phyloP scores from a whole-genome alignment of 2,888 invertebrate species.

The Teleogryllus oceanicus region DNA sequence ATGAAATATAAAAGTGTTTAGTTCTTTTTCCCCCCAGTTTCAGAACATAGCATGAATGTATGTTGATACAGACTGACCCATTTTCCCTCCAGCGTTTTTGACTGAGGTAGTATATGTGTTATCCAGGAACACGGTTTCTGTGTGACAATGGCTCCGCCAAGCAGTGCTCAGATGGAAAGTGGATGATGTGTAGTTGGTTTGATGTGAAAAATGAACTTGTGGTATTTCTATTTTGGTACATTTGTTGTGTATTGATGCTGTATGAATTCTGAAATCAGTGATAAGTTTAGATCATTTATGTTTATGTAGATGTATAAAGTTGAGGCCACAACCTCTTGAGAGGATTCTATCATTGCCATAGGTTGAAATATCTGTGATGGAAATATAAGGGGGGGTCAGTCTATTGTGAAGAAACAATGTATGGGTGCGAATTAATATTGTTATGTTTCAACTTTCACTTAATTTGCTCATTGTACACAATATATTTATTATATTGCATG shows the following conservation, averaged over 20 bases:
- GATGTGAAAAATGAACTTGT: neutral
- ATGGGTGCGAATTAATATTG: neutral
- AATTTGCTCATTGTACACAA: constrained; percentile 1
- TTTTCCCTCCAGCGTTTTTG: constrained; percentile 1
- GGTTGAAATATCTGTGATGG: constrained; percentile 18
- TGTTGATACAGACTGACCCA: neutral
- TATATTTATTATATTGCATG: constrained; percentile 18
- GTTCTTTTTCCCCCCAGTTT: neutral
- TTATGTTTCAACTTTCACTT: neutral
- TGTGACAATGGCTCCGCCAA: neutral
- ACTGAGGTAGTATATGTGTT: neutral
- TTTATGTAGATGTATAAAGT: neutral
- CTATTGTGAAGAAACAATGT: neutral
- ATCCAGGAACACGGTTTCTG: neutral
- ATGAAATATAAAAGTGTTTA: neutral
- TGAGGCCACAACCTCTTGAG: neutral
- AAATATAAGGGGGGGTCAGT: neutral
- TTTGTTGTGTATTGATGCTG: constrained; percentile 9
- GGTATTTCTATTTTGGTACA: neutral
- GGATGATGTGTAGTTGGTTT: neutral
- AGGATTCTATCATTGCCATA: neutral
- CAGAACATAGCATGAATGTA: neutral
- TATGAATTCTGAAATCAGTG: neutral
- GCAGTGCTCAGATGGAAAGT: neutral
- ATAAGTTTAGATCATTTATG: neutral